Evolutionary conservation across 2,888 invertebrate species (phyloP).

Genomic region (Amphipoea lucens): DNA sequence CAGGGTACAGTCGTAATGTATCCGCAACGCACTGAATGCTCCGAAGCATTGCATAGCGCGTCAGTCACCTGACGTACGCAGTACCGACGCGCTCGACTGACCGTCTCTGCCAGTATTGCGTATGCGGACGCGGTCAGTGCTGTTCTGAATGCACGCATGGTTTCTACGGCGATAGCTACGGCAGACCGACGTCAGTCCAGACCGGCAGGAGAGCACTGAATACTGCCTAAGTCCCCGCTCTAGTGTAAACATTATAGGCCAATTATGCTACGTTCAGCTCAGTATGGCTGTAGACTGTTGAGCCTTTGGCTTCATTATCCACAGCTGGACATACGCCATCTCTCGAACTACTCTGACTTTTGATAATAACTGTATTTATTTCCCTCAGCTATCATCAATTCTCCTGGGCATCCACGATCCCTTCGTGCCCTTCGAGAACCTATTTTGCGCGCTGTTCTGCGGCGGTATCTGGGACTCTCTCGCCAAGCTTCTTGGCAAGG

Average conservation of each 20-base stretch:
- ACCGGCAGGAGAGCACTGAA: too few species aligned
- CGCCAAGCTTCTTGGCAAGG: conserved; percentile 95
- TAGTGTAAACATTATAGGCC: not conserved
- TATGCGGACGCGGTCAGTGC: too few species aligned
- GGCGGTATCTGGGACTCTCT: conserved; percentile 99
- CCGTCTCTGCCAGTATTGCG: too few species aligned
- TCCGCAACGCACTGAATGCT: too few species aligned
- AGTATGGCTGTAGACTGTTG: not conserved
- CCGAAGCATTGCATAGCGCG: too few species aligned
- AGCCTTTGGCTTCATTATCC: not conserved
- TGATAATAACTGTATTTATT: not conserved
- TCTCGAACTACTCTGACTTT: not conserved
- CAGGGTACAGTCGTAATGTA: too few species aligned
- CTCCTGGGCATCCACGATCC: conserved; percentile 99
- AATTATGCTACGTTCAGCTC: not conserved
- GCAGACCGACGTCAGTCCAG: too few species aligned
- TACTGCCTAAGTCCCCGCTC: not conserved
- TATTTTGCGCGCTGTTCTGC: conserved; percentile 98
- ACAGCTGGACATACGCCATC: not conserved
- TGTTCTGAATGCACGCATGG: too few species aligned
- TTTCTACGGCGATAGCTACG: too few species aligned
- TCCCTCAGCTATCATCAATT: conserved; percentile 95
- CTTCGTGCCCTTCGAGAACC: conserved; percentile 99
- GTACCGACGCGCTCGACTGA: too few species aligned
- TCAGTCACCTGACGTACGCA: too few species aligned